These are phyloP conservation scores for Hypanus sabinus DNA, from an alignment of 2,113 vertebrate genomes.

Conservation along the genomic window DNA sequence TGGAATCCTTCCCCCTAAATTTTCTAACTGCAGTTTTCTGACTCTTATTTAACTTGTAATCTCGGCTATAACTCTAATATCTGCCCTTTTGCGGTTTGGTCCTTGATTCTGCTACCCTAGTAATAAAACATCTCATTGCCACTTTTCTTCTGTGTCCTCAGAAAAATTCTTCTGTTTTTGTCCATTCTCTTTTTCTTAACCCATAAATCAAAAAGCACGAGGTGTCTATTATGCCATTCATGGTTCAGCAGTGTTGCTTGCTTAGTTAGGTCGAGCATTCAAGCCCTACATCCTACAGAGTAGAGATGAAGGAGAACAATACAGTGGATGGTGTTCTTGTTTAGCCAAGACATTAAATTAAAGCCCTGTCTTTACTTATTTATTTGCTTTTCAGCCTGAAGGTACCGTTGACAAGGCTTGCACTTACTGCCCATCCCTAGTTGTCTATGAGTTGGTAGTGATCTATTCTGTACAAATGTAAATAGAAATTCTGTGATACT, in stretches of 20 bases:
- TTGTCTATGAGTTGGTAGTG: too few species aligned
- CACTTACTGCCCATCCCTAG: too few species aligned
- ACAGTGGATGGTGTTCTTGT: neutral
- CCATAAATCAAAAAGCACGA: neutral
- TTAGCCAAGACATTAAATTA: neutral
- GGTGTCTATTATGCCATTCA: neutral
- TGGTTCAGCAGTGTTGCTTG: neutral
- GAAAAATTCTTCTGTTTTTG: neutral
- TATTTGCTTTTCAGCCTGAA: neutral
- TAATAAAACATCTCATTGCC: neutral
- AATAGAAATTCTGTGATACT: neutral
- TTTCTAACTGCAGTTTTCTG: neutral
- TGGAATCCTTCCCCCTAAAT: neutral
- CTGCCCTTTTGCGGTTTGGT: too few species aligned
- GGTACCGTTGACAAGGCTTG: neutral
- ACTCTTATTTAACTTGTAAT: neutral
- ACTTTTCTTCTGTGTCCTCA: neutral
- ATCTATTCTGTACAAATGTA: too few species aligned
- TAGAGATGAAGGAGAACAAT: neutral
- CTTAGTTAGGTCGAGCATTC: neutral
- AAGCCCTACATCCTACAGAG: neutral
- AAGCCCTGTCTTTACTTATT: too few species aligned
- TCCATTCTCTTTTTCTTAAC: neutral
- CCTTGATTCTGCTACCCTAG: too few species aligned
- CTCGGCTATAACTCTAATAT: neutral